Conservation (phyloP, 1,140 invertebrate species). For the Drosophila miranda region DNA sequence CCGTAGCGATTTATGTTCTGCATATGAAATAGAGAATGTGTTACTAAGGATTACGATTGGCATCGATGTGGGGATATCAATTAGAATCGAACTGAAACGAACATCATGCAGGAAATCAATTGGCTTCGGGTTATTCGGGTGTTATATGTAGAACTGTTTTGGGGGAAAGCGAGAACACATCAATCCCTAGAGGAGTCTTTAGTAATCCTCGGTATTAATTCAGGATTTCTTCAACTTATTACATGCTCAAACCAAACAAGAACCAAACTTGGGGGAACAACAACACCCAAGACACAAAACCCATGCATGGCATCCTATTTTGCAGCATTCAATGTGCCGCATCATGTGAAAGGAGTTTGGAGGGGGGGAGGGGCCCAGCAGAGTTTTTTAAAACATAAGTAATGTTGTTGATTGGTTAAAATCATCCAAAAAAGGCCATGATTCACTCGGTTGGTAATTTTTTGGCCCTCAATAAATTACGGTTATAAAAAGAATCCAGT, state of each 20-base stretch:
- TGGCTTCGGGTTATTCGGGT: conserved; percentile 24
- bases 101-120: conserved; percentile 26
- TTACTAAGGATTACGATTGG: background rate
- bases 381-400: background rate
- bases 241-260: conserved; percentile 23
- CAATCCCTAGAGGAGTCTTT: background rate
- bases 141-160: conserved; percentile 19
- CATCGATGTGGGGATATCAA: background rate
- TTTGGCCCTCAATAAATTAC: conserved; percentile 11
- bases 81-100: background rate
- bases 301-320: too few species aligned
- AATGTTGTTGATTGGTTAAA: conserved; percentile 6
- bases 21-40: background rate
- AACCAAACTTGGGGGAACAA: background rate
- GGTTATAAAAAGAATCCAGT: conserved; percentile 30
- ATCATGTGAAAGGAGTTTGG: too few species aligned
- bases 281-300: too few species aligned
- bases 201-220: too few species aligned
- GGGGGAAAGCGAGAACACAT: conserved; percentile 1
- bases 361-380: too few species aligned
- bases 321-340: too few species aligned
- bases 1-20: conserved; percentile 82
- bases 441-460: conserved; percentile 27
- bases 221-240: background rate
- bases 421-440: conserved; percentile 9